Evolutionary conservation across 2,797 vertebrate genomes (phyloP).

Genomic region (Mycteria americana): DNA sequence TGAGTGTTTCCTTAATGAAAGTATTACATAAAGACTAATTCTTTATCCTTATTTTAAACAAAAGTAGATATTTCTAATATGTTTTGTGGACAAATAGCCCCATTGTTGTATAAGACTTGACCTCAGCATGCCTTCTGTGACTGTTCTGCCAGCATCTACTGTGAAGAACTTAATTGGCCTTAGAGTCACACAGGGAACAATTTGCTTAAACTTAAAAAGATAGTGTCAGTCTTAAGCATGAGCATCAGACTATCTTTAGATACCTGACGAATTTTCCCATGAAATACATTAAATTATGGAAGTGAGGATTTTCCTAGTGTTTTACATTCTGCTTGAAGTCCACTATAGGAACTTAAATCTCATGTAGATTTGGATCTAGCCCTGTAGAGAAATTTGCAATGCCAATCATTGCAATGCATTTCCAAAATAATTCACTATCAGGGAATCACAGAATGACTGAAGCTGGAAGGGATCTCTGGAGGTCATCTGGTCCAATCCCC

Average conservation of each 20-base stretch:
- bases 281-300: background rate
- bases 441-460: background rate
- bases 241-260: background rate
- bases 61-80: background rate
- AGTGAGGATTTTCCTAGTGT: background rate
- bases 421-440: background rate
- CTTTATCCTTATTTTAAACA: background rate
- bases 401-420: background rate
- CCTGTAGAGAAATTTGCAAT: background rate
- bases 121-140: background rate
- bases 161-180: background rate
- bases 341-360: background rate
- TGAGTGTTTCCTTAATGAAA: background rate
- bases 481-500: background rate
- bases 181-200: background rate
- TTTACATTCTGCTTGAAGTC: background rate
- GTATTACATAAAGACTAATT: background rate
- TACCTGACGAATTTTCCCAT: background rate
- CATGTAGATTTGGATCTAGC: background rate
- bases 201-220: background rate
- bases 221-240: background rate
- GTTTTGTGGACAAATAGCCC: background rate
- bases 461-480: background rate
- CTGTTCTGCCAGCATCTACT: background rate
- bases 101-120: background rate